Evolutionary conservation across 1,140 invertebrate species (phyloP).

Genomic region (Aphidius gifuensis): DNA sequence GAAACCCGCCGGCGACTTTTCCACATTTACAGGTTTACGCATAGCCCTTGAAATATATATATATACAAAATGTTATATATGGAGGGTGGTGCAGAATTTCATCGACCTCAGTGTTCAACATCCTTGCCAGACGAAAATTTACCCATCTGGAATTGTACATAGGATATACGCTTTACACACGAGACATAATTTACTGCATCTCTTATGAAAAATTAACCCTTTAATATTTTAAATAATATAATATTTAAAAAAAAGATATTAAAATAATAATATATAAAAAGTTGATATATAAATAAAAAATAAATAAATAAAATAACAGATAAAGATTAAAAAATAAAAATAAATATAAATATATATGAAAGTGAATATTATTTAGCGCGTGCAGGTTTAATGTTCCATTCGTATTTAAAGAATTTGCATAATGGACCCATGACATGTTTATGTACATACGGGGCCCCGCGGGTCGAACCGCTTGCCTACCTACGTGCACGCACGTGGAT

Average conservation of each 20-base stretch:
- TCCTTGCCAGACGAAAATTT: conserved; percentile 8
- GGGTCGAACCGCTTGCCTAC: conserved; percentile 26
- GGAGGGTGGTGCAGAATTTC: conserved; percentile 8
- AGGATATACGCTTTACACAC: conserved; percentile 24
- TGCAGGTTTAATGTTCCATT: conserved; percentile 23
- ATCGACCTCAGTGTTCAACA: background rate
- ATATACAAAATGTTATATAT: conserved; percentile 8
- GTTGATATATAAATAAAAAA: no score
- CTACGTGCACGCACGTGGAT: conserved; percentile 30
- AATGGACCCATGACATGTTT: conserved; percentile 51
- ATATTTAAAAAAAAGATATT: no score
- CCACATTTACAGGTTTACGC: conserved; percentile 21
- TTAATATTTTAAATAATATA: no score
- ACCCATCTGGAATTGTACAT: conserved; percentile 19
- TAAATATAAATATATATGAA: no score
- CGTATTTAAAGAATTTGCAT: conserved; percentile 54
- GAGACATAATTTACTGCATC: conserved; percentile 5
- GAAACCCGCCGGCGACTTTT: conserved; percentile 26
- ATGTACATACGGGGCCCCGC: conserved; percentile 40
- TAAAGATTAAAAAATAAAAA: no score
- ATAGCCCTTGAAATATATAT: background rate
- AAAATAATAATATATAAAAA: no score
- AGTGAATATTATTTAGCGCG: no score
- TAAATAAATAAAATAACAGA: no score
- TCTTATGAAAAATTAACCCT: no score